Evolutionary conservation across 2,797 vertebrate species (phyloP).

Genomic region (Gadopsis marmoratus): DNA sequence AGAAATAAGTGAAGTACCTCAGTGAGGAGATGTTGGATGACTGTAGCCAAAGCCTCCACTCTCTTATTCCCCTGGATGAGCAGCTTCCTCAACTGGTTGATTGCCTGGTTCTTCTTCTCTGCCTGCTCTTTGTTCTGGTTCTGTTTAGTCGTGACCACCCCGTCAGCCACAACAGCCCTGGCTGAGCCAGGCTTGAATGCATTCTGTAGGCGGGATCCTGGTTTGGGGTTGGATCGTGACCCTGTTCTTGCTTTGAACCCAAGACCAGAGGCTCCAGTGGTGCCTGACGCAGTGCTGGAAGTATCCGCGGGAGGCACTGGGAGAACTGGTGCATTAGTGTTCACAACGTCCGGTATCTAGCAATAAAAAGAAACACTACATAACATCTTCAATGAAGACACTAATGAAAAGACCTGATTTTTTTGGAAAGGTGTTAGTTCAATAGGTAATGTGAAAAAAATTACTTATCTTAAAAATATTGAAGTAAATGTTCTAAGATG

Average conservation of each 20-base stretch:
- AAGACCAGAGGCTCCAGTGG: slow-evolving; percentile 8
- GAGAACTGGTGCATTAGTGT: slow-evolving; percentile 32
- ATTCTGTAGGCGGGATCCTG: slow-evolving; percentile 43
- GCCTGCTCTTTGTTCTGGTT: slow-evolving; percentile 68
- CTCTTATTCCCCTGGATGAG: slow-evolving; percentile 77
- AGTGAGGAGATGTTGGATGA: slow-evolving; percentile 83
- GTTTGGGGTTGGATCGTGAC: slow-evolving; percentile 50
- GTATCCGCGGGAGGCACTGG: slow-evolving; percentile 8
- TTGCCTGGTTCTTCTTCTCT: slow-evolving; percentile 77
- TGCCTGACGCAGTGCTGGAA: slow-evolving; percentile 24
- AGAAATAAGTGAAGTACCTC: slow-evolving; percentile 68
- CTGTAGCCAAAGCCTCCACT: slow-evolving; percentile 83
- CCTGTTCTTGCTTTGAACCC: slow-evolving; percentile 53
- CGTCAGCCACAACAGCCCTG: background rate
- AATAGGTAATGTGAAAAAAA: background rate
- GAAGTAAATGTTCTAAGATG: background rate
- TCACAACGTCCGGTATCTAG: slow-evolving; percentile 56
- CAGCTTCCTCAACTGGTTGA: slow-evolving; percentile 77
- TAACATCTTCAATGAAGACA: background rate
- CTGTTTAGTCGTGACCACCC: slow-evolving; percentile 29
- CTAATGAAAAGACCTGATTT: background rate
- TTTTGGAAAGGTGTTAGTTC: background rate
- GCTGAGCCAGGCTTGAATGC: slow-evolving; percentile 14
- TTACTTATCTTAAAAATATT: background rate
- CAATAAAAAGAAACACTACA: background rate